Base-by-base conservation (phyloP, 2,888 invertebrate genomes). In the Lepidochrysops patricia region DNA sequence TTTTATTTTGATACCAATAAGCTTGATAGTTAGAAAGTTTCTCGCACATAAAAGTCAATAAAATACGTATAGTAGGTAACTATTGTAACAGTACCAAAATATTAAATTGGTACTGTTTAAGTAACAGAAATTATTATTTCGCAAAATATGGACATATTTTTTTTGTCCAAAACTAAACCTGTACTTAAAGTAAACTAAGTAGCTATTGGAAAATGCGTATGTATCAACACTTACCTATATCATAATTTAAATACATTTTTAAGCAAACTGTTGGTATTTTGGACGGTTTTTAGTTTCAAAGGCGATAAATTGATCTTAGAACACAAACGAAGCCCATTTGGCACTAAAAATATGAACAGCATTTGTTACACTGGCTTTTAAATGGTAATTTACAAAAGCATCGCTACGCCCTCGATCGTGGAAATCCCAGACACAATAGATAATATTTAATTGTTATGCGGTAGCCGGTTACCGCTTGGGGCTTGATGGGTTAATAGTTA, bases 191-290 rank as follows among this genome's bases (percentile, higher is more conserved):
- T 43, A 12, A 9, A 43, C 19, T 43, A n/a, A 9, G 1, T 43
- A 9, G 2, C 9, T 29, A 1, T 29, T 1, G 19, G 4, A 29
- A 4, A 19, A 23, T 15, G 54, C 19, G 12, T 6, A 54, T 54
- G 25, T 13, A 26, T 32, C 32, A 54, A 54, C 54, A 32, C 26
- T 15, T 27, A 37, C 15, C 37, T 37, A 29, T 29, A 52, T 4
- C 4, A 3, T 29, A 54, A 9, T 1, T 32, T 52, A 27, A 7
- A 15, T 52, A 52, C 27, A 54, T 29, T 19, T 6, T 54, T 69
- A 76, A 76, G 80, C 77, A 75, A 70, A 72, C 67, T 69, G 72
- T 76, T 75, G 75, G 75, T 72, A 73, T 71, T 72, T 72, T 76
- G 79, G 76, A 80, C 80, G 80, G 81, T 74, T 70, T 63, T 69